Base-by-base conservation (phyloP, 2,888 invertebrate genomes). In the Patella pellucida region DNA sequence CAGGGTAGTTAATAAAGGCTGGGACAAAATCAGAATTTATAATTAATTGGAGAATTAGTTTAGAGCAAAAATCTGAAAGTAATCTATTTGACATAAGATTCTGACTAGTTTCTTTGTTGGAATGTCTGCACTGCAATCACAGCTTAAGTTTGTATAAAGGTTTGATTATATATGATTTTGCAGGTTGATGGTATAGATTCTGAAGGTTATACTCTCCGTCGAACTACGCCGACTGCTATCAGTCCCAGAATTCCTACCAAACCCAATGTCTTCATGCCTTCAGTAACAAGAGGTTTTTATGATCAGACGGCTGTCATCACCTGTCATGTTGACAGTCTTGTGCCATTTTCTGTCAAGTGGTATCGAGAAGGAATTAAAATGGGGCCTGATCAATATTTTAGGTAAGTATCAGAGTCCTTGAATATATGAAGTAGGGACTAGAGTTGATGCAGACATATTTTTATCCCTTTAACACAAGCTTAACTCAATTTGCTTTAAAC, bases 211-310 rank as follows among this genome's bases (percentile, higher is more conserved):
- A 92, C 93, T 19, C 90, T 95, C 67, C 92, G 93, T 78, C 91
- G 95, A 82, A 92, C 94, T 0, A 93, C 94, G 0, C 92, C 94
- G 0, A 94, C 94, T 1, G 94, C 94, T 16, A 93, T 95, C 52
- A 93, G 93, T 81, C 92, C 94, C 0, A 93, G 94, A 76, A 81
- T 91, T 15, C 93, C 94, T 82, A 93, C 92, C 85, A 89, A 91
- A n/a, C 94, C 94, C 0, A 92, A 91, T 71, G 89, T 94, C n/a
- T 90, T 89, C 50, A 92, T 92, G 77, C 88, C 90, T 0, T 83
- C 88, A 74, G 89, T 91, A 82, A 89, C 88, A 0, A 82, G 80
- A 72, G 90, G 90, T 0, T 92, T 90, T 72, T 89, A 92, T 1
- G 92, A 93, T 82, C 90, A 92, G 51, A 90, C 92, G 1, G 92